Conservation (phyloP, 2,797 vertebrate species). For the Mareca penelope region DNA sequence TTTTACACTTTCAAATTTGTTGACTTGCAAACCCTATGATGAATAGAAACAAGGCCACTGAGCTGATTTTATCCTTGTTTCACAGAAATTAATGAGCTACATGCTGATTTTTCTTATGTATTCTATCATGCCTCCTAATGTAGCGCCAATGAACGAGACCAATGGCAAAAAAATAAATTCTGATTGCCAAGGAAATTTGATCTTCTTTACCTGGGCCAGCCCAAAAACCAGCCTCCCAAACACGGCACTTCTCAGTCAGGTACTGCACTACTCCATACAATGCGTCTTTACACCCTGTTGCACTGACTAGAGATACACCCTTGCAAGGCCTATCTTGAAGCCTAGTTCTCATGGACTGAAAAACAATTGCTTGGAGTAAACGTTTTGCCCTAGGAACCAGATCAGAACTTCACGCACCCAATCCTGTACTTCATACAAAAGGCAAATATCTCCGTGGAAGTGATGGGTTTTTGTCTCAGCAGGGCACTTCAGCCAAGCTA, state of each 20-base stretch:
- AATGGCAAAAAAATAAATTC: not conserved
- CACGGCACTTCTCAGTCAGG: not conserved
- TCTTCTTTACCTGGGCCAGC: not conserved
- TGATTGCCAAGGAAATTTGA: not conserved
- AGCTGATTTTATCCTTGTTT: not conserved
- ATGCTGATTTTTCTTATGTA: not conserved
- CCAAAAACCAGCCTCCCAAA: not conserved
- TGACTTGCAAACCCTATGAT: not conserved
- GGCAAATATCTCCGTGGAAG: not conserved
- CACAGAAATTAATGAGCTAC: not conserved
- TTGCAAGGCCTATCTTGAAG: not conserved
- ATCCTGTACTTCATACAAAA: not conserved
- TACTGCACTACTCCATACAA: not conserved
- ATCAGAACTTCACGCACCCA: not conserved
- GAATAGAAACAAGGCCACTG: not conserved
- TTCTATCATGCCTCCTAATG: not conserved
- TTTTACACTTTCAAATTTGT: not conserved
- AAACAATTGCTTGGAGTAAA: not conserved
- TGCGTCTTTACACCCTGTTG: not conserved
- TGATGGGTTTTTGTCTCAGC: not conserved
- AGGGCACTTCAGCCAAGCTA: not conserved
- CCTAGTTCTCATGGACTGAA: not conserved
- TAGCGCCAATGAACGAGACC: not conserved
- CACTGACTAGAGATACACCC: slow-evolving; percentile 5
- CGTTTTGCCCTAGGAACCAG: not conserved